Evolutionary conservation across 2,797 vertebrate species (phyloP).

Genomic region (Anguilla pacifica): DNA sequence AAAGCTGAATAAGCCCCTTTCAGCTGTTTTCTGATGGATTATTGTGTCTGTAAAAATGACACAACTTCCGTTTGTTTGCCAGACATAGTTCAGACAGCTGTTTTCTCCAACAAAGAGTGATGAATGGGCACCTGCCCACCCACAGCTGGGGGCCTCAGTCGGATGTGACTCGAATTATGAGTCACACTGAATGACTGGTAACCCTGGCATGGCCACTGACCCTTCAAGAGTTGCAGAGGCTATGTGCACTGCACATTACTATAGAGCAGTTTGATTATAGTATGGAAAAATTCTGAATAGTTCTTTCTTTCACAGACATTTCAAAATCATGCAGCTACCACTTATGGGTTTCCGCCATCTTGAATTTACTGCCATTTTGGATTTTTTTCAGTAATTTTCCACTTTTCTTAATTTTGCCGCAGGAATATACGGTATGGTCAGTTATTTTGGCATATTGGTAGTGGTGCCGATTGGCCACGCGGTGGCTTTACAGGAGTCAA

Average conservation of each 20-base stretch:
- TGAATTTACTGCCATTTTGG: too few relatives aligned
- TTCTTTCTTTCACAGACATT: too few relatives aligned
- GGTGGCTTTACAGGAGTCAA: not conserved
- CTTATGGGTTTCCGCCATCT: too few relatives aligned
- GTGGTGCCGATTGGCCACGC: not conserved
- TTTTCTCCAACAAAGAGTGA: constrained; percentile 42
- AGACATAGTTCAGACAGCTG: constrained; percentile 43
- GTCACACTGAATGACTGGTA: constrained; percentile 45
- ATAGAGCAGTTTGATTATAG: not conserved
- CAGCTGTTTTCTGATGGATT: constrained; percentile 52
- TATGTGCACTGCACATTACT: constrained; percentile 40
- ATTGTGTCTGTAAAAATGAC: constrained; percentile 55
- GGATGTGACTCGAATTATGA: constrained; percentile 64
- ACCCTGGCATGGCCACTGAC: constrained; percentile 57
- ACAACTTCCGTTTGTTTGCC: constrained; percentile 60
- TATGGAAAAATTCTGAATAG: too few relatives aligned
- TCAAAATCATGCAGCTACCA: too few relatives aligned
- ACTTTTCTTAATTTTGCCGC: too few relatives aligned
- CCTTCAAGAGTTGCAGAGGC: constrained; percentile 56
- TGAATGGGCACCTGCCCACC: constrained; percentile 51
- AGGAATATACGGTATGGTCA: too few relatives aligned
- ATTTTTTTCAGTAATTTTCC: too few relatives aligned
- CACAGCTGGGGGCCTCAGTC: constrained; percentile 67
- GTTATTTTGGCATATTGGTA: not conserved
- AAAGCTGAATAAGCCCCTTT: constrained; percentile 52